phyloP scores from a whole-genome alignment of 2,797 vertebrate species.

The Spheniscus humboldti region DNA sequence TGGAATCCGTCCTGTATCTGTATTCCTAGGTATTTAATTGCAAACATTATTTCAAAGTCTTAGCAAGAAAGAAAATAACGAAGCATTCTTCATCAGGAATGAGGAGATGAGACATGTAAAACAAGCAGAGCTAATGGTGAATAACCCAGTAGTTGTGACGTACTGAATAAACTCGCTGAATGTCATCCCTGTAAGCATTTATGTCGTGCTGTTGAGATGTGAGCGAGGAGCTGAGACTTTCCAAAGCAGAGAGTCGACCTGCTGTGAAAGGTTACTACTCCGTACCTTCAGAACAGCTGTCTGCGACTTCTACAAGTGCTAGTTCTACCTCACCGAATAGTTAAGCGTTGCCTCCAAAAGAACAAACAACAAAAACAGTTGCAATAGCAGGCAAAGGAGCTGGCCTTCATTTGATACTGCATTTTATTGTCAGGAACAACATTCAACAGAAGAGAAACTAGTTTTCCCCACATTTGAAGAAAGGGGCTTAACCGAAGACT shows the following conservation, averaged over 20 bases:
- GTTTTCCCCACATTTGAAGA: background rate
- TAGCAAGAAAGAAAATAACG: background rate
- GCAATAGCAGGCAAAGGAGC: background rate
- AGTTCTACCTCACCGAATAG: background rate
- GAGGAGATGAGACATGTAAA: background rate
- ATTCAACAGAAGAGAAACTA: background rate
- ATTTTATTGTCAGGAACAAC: background rate
- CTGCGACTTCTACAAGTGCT: background rate
- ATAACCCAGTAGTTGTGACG: background rate
- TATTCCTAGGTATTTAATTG: background rate
- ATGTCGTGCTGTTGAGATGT: fast-evolving
- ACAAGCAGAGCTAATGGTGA: background rate
- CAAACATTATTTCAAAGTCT: background rate
- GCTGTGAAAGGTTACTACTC: background rate
- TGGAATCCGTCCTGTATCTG: background rate
- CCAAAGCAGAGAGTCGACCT: background rate
- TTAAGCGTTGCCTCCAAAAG: background rate
- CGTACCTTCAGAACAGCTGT: background rate
- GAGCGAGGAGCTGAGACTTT: background rate
- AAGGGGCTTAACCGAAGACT: background rate
- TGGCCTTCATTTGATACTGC: background rate
- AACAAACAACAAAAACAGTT: background rate
- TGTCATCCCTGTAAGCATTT: background rate
- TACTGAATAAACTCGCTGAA: background rate
- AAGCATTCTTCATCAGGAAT: background rate